Evolutionary conservation across 2,888 invertebrate species (phyloP).

Genomic region (Noctua janthina): DNA sequence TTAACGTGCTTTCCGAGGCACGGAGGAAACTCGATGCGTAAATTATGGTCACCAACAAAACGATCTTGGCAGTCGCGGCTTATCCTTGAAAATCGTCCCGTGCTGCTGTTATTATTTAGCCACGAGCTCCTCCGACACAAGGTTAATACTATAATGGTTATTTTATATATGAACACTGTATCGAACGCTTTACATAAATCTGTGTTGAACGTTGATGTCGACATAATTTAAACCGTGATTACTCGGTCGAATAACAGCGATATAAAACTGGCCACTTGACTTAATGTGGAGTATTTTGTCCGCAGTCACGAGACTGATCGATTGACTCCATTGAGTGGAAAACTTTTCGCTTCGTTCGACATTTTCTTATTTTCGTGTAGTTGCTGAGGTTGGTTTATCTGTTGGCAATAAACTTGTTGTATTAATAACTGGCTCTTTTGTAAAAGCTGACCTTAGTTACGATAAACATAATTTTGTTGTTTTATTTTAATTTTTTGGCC

Average conservation of each 20-base stretch:
- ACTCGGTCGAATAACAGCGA: slow-evolving; percentile 15
- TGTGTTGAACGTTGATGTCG: neutral
- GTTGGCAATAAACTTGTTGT: neutral
- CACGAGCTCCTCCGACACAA: neutral
- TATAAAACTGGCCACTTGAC: slow-evolving; percentile 24
- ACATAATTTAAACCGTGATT: slow-evolving; percentile 15
- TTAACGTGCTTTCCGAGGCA: neutral
- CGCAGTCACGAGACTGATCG: slow-evolving; percentile 39
- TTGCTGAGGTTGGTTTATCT: slow-evolving; percentile 19
- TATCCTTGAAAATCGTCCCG: neutral
- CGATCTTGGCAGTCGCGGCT: neutral
- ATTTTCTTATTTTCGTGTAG: slow-evolving; percentile 36
- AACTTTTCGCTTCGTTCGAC: slow-evolving; percentile 25
- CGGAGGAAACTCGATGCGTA: neutral
- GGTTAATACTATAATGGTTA: neutral
- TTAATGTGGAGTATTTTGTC: slow-evolving; percentile 44
- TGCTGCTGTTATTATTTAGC: neutral
- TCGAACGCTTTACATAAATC: slow-evolving; percentile 18
- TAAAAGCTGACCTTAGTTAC: neutral
- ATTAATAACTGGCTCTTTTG: neutral
- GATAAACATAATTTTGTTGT: neutral
- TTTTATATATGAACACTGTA: slow-evolving; percentile 9
- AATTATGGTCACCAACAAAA: neutral
- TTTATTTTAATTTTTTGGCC: neutral
- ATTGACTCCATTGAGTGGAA: slow-evolving; percentile 45